Evolutionary conservation across 2,888 invertebrate genomes (phyloP).

Genomic region (Acleris holmiana): DNA sequence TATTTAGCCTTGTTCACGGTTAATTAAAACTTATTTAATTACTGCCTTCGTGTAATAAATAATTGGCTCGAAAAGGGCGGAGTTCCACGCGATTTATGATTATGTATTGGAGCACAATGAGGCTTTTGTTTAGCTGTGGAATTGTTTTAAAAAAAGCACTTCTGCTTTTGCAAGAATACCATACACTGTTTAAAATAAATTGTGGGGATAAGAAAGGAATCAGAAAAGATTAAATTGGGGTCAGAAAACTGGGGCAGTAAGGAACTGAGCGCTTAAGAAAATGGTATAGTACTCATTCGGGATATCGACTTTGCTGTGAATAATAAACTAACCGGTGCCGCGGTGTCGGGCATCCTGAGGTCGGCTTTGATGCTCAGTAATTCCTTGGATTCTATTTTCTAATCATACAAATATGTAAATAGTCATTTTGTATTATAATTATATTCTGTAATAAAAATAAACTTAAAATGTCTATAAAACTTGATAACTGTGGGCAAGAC

Average conservation of each 20-base stretch:
- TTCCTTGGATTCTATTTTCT: too few species aligned
- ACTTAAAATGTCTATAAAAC: too few species aligned
- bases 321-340: conserved; percentile 11
- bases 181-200: conserved; percentile 2
- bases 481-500: too few species aligned
- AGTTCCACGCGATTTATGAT: conserved; percentile 20
- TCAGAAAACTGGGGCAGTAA: conserved; percentile 29
- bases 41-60: conserved; percentile 30
- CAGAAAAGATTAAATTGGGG: conserved; percentile 27
- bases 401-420: too few species aligned
- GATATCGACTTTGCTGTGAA: conserved; percentile 18
- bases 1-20: conserved; percentile 32
- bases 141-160: not conserved
- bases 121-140: conserved; percentile 16
- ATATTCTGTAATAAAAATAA: too few species aligned
- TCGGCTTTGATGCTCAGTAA: not conserved
- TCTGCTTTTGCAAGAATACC: not conserved
- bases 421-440: too few species aligned
- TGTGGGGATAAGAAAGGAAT: not conserved
- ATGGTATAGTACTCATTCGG: conserved; percentile 25
- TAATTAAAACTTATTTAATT: conserved; percentile 36
- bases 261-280: conserved; percentile 33
- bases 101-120: conserved; percentile 19
- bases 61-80: conserved; percentile 26
- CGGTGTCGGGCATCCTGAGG: not conserved